Conservation (phyloP, 2,888 invertebrate genomes). For the Dasypolia templi region DNA sequence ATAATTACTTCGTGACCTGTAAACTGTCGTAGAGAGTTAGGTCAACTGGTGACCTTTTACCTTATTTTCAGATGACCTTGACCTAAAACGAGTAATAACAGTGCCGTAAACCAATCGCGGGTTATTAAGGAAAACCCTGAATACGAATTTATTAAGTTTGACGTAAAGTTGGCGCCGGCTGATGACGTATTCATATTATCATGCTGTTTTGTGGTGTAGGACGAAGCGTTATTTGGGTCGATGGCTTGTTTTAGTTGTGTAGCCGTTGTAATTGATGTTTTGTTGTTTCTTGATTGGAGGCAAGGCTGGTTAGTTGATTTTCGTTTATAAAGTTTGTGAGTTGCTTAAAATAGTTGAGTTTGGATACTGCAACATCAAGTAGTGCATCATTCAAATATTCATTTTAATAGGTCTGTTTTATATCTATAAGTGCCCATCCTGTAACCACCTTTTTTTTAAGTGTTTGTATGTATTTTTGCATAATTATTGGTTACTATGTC, state of each 20-base stretch:
- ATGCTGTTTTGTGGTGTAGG: slow-evolving; percentile 46
- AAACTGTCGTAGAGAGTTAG: slow-evolving; percentile 11
- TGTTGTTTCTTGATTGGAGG: slow-evolving; percentile 12
- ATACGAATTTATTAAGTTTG: slow-evolving; percentile 27
- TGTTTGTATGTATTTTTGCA: too few relatives aligned
- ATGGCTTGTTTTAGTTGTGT: slow-evolving; percentile 11
- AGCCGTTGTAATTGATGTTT: slow-evolving; percentile 18
- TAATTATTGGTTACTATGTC: too few relatives aligned
- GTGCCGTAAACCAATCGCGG: slow-evolving; percentile 14
- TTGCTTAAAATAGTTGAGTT: too few relatives aligned
- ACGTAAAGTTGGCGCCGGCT: slow-evolving; percentile 40
- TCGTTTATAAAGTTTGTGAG: not conserved
- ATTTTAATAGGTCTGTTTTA: too few relatives aligned
- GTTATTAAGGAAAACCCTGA: slow-evolving; percentile 46
- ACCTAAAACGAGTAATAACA: slow-evolving; percentile 42
- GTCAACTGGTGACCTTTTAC: slow-evolving; percentile 39
- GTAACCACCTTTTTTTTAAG: too few relatives aligned
- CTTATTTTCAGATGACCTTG: slow-evolving; percentile 41
- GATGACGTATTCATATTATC: slow-evolving; percentile 44
- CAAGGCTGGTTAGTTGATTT: not conserved
- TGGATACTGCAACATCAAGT: too few relatives aligned
- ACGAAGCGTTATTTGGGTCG: slow-evolving; percentile 41
- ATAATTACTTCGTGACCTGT: slow-evolving; percentile 27
- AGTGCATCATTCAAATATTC: too few relatives aligned
- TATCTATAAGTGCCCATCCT: too few relatives aligned